A percentile compares a stretch with the other conserved stretches of the same genome.
phyloP scores from a whole-genome alignment of 1,140 invertebrate species.

The Caerostris extrusa region DNA sequence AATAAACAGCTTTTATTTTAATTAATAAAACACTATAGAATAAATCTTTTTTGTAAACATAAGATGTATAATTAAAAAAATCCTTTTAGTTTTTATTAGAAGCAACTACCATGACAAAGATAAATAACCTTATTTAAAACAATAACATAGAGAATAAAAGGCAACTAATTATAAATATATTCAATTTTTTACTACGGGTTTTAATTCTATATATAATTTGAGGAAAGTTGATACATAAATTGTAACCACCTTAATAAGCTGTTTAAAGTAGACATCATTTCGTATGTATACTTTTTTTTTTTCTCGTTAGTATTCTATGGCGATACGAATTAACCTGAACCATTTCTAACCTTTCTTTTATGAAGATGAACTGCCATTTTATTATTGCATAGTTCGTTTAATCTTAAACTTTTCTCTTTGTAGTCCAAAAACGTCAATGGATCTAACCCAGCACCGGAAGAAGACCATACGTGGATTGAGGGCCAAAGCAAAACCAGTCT shows the following conservation, averaged over 20 bases:
- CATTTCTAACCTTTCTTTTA: neutral
- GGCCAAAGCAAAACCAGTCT: constrained; percentile 16
- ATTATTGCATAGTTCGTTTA: neutral
- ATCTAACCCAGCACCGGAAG: neutral
- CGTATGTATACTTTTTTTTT: neutral
- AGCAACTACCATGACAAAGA: neutral
- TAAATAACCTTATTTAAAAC: neutral
- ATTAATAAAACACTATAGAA: neutral
- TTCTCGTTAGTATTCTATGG: neutral
- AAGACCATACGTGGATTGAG: neutral
- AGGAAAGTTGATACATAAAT: neutral
- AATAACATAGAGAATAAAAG: neutral
- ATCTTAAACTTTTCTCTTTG: neutral
- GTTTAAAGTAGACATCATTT: neutral
- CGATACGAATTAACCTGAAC: neutral
- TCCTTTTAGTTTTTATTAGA: neutral
- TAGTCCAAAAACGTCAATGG: neutral
- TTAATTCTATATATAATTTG: neutral
- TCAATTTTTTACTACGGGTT: neutral
- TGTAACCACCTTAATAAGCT: neutral
- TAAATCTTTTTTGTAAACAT: neutral
- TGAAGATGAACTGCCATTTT: neutral
- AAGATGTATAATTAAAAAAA: neutral
- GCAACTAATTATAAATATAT: constrained; percentile 8
- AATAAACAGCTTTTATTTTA: neutral